phyloP scores from a whole-genome alignment of 2,797 vertebrate species.

The Notoglanidium macrostoma region DNA sequence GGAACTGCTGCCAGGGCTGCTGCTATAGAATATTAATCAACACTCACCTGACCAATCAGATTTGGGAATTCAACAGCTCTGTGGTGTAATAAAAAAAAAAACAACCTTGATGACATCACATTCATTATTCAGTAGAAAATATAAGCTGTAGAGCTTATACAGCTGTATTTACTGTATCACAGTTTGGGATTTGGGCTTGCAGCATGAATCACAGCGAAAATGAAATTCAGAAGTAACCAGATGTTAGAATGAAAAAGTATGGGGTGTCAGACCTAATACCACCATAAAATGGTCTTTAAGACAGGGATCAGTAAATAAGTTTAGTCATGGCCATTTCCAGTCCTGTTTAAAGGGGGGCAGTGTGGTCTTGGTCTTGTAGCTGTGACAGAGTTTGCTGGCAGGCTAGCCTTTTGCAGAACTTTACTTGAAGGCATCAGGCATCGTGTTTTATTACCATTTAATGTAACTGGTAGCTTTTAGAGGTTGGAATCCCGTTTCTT shows the following conservation, averaged over 20 bases:
- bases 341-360: too few species aligned
- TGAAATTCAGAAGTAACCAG: not conserved
- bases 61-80: not conserved
- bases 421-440: constrained; percentile 1
- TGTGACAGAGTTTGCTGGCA: not conserved
- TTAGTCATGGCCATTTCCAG: not conserved
- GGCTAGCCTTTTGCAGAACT: not conserved
- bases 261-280: not conserved
- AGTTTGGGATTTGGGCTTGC: not conserved
- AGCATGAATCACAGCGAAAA: not conserved
- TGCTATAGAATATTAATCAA: not conserved
- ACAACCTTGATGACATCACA: not conserved
- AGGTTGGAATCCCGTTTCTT: not conserved
- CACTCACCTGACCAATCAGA: not conserved
- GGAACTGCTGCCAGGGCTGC: not conserved
- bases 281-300: not conserved
- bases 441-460: constrained; percentile 9
- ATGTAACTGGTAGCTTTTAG: constrained; percentile 1
- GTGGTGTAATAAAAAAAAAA: not conserved
- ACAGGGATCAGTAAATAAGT: not conserved
- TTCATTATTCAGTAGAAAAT: not conserved
- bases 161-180: not conserved
- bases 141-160: not conserved
- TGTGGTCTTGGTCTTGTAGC: too few species aligned
- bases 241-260: not conserved